These are phyloP conservation scores for Motacilla tschutschensis DNA, from an alignment of 2,113 vertebrate species.

Conservation along the genomic window DNA sequence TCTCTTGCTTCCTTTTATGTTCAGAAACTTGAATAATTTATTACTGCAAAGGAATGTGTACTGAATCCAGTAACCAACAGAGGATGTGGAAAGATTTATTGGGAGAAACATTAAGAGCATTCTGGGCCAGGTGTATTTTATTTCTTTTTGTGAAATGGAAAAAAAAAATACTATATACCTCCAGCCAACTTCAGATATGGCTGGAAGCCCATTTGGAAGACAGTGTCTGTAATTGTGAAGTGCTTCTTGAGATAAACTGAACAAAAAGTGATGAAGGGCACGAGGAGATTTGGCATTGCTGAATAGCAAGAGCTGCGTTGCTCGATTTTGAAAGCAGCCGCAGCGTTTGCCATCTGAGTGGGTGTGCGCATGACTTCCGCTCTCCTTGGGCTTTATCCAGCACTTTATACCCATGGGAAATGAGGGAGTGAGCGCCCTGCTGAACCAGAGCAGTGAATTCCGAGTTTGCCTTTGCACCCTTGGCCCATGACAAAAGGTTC, in stretches of 20 bases:
- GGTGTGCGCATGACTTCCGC: accelerated
- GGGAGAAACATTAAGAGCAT: slow-evolving; percentile 43
- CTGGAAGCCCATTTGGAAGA: slow-evolving; percentile 33
- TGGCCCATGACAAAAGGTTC: not conserved
- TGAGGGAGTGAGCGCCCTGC: not conserved
- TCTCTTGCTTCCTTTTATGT: slow-evolving; percentile 52
- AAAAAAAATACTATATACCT: not conserved
- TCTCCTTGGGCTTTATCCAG: not conserved
- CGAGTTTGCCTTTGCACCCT: not conserved
- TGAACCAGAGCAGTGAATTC: not conserved
- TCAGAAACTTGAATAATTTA: slow-evolving; percentile 53
- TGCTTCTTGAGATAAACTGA: not conserved
- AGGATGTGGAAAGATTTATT: slow-evolving; percentile 62
- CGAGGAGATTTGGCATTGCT: not conserved
- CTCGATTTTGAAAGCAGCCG: not conserved
- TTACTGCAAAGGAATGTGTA: slow-evolving; percentile 38
- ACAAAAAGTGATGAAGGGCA: not conserved
- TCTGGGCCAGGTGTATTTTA: slow-evolving; percentile 55
- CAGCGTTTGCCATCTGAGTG: not conserved
- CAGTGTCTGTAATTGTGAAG: not conserved
- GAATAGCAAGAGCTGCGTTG: not conserved
- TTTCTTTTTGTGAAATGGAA: slow-evolving; percentile 6
- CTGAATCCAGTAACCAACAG: slow-evolving; percentile 51
- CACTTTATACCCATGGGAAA: not conserved
- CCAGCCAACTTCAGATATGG: slow-evolving; percentile 44